Base-by-base conservation (phyloP, 2,113 vertebrate genomes). In the Romanogobio albipinnatus region DNA sequence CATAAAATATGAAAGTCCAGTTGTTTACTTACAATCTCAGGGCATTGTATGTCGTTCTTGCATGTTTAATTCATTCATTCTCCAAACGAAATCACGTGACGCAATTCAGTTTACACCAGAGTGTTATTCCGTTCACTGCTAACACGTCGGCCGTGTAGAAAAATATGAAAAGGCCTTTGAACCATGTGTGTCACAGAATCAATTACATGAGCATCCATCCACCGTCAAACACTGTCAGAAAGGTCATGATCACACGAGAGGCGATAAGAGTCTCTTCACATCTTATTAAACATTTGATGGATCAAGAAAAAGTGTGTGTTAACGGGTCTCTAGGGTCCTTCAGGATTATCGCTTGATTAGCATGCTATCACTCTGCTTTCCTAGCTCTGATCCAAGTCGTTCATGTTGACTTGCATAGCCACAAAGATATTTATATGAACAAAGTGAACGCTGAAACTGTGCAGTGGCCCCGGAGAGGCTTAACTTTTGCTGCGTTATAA, bases 141-240 rank as follows among this genome's bases (percentile, higher is more conserved):
- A 73, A 73, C 70, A 47, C 19, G 2, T 47, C 22, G 10, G 70
- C 39, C 5, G 7, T 73, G 22, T n/a, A 62, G 36, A 36, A 39
- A 82, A 73, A 59, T 24, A 8, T 10, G 5, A 82, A 82, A 85
- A 64, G 33, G 47, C 36, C 10, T 85, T 24, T 66, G 62, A 85
- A 81, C 61, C n/a, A 64, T 53, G 39, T 83, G 39, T 86, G 64
- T 78, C 62, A 73, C 53, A 70, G 74, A 39, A 76, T 83, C 66
- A 83, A 85, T 83, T 84, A 85, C 39, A 45, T 73, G 71, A 53
- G 68, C 70, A 70, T 84, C 77, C 47, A 29, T 84, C 77, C 47
- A 29, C 73, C 71, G 62, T 77, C 81, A 84, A 76, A 62, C 66
- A 36, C 22, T 66, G 56, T 47, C 76, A 70, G 53, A 84, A 68